Evolutionary conservation across 2,888 invertebrate species (phyloP), one percentile per base, ranked within the genome.

Genomic region (Phragmatobia fuliginosa): DNA sequence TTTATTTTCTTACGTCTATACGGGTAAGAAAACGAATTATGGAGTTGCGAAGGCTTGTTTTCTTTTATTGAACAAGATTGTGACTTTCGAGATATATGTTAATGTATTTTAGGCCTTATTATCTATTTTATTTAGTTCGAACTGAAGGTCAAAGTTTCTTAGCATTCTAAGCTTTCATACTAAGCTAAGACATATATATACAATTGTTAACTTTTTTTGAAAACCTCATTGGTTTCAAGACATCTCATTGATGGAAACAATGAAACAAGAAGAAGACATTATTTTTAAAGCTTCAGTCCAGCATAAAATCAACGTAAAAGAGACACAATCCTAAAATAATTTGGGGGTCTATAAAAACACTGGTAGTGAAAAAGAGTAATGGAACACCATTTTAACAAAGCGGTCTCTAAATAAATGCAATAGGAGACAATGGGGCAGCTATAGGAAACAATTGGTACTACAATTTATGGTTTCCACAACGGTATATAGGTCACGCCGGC

Each of bases 391-490:
- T 87, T 82, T 77, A 84, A 81, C 85, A 82, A 83, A 88, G 87
- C 86, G 77, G 79, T 81, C 80, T 71, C 81, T 82, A 85, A 83
- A 85, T 85, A 83, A 85, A 80, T 83, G 84, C 87, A 84, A 81
- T 84, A 78, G 81, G 81, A 85, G 82, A 85, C 89, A 89, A 91
- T 89, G 85, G 87, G 78, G 78, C 75, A 76, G 81, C 83, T 86
- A 90, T 89, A 88, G 89, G 88, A 93, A 93, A 92, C 92, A 93
- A 93, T 92, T 92, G 92, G 83, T 83, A 79, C 74, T 72, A 87
- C 90, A 91, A 92, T 92, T 92, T 92, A 93, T 90, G 88, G 88
- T 86, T 75, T 73, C 90, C 89, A 84, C 90, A 87, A 36, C 85
- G 80, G 83, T 86, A 85, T 87, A 86, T 86, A 85, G 90, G 89